Base-by-base conservation (phyloP, 2,888 invertebrate genomes). In the Rotaria macrura region DNA sequence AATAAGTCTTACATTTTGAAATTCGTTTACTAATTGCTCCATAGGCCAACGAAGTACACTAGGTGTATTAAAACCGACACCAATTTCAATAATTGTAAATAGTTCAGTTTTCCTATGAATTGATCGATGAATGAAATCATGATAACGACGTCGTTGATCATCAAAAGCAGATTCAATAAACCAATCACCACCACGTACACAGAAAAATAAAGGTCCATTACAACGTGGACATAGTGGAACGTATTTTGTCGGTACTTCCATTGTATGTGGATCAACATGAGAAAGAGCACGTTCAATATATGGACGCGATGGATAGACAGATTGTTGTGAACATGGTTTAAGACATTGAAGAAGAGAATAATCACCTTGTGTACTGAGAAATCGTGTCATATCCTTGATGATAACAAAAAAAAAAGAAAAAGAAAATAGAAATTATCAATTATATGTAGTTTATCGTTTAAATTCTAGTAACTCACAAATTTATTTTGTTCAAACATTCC, bases 401-500 rank as follows among this genome's bases (percentile, higher is more conserved):
- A 52, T 23, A 52, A 23, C 3, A 23, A 7, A 52, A 52, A 23
- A 25, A 29, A n/a, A n/a, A n/a, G n/a, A n/a, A n/a, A n/a, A n/a
- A n/a, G n/a, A n/a, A n/a, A n/a, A n/a, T n/a, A n/a, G n/a, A n/a
- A n/a, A n/a, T n/a, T 7, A 52, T 52, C 3, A 54, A 54, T 3
- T 25, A 54, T 1, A 54, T 1, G 0, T 57, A 12, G 20, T 9
- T 57, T 57, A 12, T 29, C 12, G 0, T 0, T 57, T 14, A 29
- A 29, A 14, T 57, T 1, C n/a, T 12, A 6, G 29, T 10, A 57
- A 29, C 55, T 57, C 14, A 57, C 72, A n/a, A 79, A 79, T 43
- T 43, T 43, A 79, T 79, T 79, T n/a, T 79, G 79, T 43, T 79
- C 79, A 43, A 79, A 79, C 79, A 79, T 79, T 2, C 79, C 79